Evolutionary conservation across 1,140 invertebrate species (phyloP).

Genomic region (Drosophila lacertosa): DNA sequence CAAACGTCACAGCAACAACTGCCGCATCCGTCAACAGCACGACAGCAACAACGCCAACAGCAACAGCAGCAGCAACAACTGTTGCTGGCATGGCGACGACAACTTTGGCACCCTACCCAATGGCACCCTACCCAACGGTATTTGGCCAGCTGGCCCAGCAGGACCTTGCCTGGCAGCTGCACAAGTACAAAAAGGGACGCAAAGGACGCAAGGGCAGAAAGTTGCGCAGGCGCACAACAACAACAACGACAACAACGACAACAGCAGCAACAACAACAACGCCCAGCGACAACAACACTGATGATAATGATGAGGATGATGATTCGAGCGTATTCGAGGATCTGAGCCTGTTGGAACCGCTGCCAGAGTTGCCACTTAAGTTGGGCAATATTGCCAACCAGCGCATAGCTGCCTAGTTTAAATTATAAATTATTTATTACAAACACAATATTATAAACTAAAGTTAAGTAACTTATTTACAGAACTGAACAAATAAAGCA

Average conservation of each 20-base stretch:
- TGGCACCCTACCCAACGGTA: slow-evolving; percentile 52
- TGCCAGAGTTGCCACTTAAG: slow-evolving; percentile 42
- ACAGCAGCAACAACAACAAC: slow-evolving; percentile 21
- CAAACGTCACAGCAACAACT: slow-evolving; percentile 4
- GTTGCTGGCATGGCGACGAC: slow-evolving; percentile 10
- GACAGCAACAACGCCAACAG: slow-evolving; percentile 12
- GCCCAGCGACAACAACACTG: slow-evolving; percentile 26
- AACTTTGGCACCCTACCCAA: slow-evolving; percentile 16
- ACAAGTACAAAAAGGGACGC: slow-evolving; percentile 31
- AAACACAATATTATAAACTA: no score
- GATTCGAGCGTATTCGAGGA: slow-evolving; percentile 24
- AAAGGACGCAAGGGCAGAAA: slow-evolving; percentile 56
- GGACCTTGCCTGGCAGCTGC: slow-evolving; percentile 1
- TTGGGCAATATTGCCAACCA: slow-evolving; percentile 63
- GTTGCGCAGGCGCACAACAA: slow-evolving; percentile 38
- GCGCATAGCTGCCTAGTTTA: slow-evolving; percentile 28
- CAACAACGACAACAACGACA: slow-evolving; percentile 13
- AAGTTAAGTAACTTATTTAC: not conserved
- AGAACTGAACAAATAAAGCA: not conserved
- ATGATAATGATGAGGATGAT: slow-evolving; percentile 37
- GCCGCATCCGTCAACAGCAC: slow-evolving; percentile 7
- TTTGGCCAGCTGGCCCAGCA: slow-evolving; percentile 26
- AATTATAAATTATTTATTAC: no score
- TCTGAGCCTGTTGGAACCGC: slow-evolving; percentile 42
- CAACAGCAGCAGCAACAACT: slow-evolving; percentile 15